These are phyloP conservation scores for Coracopsis vasa DNA, from an alignment of 2,113 vertebrate species.

Conservation along the genomic window DNA sequence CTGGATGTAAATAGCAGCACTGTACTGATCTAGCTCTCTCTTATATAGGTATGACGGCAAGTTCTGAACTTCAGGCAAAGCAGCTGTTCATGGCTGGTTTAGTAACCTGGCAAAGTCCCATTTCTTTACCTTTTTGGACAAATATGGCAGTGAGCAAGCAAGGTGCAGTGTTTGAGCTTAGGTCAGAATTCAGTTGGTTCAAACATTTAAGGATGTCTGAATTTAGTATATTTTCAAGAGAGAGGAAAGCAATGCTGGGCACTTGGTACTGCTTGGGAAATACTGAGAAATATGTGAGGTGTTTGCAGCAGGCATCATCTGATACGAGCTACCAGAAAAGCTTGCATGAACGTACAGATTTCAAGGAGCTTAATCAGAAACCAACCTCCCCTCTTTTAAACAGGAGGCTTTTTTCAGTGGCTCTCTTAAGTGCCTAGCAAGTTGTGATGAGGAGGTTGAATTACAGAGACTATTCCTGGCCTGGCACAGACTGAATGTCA, in stretches of 20 bases:
- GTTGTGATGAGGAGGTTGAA: conserved; percentile 24
- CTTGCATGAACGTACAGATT: background rate
- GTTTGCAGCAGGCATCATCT: background rate
- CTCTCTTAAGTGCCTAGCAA: background rate
- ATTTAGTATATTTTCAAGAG: background rate
- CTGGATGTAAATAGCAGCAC: background rate
- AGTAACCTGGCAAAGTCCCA: background rate
- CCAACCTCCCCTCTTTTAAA: background rate
- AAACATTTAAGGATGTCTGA: background rate
- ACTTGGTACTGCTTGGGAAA: background rate
- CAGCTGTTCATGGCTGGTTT: background rate
- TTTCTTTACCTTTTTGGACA: background rate
- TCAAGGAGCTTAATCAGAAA: conserved; percentile 8
- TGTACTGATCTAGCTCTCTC: background rate
- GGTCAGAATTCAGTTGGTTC: background rate
- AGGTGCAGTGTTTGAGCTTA: background rate
- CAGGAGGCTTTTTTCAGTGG: background rate
- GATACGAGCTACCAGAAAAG: background rate
- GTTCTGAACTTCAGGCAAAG: background rate
- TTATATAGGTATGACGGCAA: background rate
- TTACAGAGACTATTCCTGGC: conserved; percentile 57
- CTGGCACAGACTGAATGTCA: conserved; percentile 55
- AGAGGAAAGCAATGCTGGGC: background rate
- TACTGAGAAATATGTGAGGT: background rate
- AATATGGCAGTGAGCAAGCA: background rate